Conservation (phyloP, 2,888 invertebrate genomes). For the Zaprionus obscuricornis region DNA sequence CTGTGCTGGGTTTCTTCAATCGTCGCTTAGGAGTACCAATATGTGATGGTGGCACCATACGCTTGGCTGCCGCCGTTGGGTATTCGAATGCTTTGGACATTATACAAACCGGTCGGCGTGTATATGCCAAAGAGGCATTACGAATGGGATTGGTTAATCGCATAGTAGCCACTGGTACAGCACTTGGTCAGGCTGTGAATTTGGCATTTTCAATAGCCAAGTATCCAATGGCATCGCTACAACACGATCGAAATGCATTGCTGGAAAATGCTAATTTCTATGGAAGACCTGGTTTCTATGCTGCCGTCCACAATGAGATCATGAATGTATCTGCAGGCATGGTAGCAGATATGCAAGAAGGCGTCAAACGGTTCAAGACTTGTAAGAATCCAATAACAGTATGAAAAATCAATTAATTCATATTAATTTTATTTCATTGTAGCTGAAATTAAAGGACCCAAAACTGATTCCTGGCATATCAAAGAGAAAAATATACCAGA, state of each 20-base stretch:
- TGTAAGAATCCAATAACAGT: slow-evolving; percentile 84
- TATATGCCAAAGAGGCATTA: slow-evolving; percentile 90
- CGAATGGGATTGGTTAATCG: slow-evolving; percentile 92
- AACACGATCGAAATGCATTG: slow-evolving; percentile 83
- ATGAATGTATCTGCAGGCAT: slow-evolving; percentile 86
- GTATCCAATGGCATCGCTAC: slow-evolving; percentile 88
- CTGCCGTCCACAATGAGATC: slow-evolving; percentile 86
- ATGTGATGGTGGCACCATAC: slow-evolving; percentile 91
- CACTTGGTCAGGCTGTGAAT: slow-evolving; percentile 90
- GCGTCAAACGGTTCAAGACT: slow-evolving; percentile 87
- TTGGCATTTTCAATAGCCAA: slow-evolving; percentile 90
- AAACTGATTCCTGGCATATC: slow-evolving; percentile 62
- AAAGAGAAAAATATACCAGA: slow-evolving; percentile 85
- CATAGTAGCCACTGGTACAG: slow-evolving; percentile 92
- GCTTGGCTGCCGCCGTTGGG: slow-evolving; percentile 93
- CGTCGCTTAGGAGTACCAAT: slow-evolving; percentile 94
- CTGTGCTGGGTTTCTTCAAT: slow-evolving; percentile 91
- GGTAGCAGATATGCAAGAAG: slow-evolving; percentile 86
- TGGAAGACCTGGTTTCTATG: slow-evolving; percentile 86
- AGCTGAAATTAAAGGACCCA: slow-evolving; percentile 66
- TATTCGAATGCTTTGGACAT: slow-evolving; percentile 93
- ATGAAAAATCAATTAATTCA: not conserved
- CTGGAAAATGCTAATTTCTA: slow-evolving; percentile 86
- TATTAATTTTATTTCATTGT: not conserved
- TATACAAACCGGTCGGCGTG: slow-evolving; percentile 91